These are phyloP conservation scores for Glaucopsyche alexis DNA, from an alignment of 2,888 invertebrate genomes.

Conservation along the genomic window DNA sequence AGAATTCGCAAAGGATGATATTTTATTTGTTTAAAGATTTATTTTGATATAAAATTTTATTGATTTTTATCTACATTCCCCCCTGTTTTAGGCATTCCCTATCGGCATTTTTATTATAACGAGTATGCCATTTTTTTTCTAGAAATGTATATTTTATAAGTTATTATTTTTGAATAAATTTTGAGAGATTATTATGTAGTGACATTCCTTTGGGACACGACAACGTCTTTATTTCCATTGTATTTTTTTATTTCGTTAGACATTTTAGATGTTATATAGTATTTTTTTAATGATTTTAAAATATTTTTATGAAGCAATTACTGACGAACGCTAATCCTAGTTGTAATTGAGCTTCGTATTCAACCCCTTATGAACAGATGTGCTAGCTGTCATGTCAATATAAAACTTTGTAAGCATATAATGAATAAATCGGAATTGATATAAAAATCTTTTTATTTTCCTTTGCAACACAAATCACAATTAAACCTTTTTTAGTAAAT, in stretches of 20 bases:
- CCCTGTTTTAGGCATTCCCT: constrained; percentile 40
- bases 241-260: constrained; percentile 74
- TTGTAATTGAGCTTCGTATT: constrained; percentile 41
- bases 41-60: constrained; percentile 21
- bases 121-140: constrained; percentile 45
- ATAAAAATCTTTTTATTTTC: constrained; percentile 48
- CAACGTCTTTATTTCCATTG: constrained; percentile 71
- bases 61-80: constrained; percentile 31
- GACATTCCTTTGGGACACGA: constrained; percentile 66
- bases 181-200: constrained; percentile 54
- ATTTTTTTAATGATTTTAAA: constrained; percentile 44
- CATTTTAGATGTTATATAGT: constrained; percentile 52
- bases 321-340: constrained; percentile 33
- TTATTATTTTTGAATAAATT: constrained; percentile 63
- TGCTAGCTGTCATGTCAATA: constrained; percentile 62
- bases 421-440: constrained; percentile 71
- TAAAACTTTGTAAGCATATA: constrained; percentile 64
- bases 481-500: constrained; percentile 1
- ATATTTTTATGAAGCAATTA: constrained; percentile 42
- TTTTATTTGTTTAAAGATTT: constrained; percentile 28
- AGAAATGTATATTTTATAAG: constrained; percentile 61
- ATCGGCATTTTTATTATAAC: constrained; percentile 53
- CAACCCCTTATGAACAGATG: constrained; percentile 48
- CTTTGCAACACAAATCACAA: background rate
- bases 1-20: background rate